phyloP scores from a whole-genome alignment of 2,888 invertebrate genomes.

The Chloroclystis v-ata region DNA sequence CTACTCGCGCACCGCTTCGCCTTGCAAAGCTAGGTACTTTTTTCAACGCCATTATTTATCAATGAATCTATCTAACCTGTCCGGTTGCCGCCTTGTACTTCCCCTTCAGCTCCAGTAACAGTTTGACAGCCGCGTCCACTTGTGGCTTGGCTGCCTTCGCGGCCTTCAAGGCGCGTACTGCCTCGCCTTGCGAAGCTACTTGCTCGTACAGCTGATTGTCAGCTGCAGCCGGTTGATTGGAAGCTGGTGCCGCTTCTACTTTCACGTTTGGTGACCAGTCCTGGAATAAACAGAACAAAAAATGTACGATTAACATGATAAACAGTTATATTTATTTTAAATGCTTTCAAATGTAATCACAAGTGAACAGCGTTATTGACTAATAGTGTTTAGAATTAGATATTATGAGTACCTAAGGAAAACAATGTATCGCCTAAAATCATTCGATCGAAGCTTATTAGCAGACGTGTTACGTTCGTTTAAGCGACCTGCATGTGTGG shows the following conservation, averaged over 20 bases:
- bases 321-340: too few species aligned
- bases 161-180: conserved; percentile 83
- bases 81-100: conserved; percentile 80
- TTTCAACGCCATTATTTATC: too few species aligned
- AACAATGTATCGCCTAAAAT: too few species aligned
- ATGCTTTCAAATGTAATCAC: too few species aligned
- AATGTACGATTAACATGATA: too few species aligned
- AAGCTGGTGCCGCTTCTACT: not conserved
- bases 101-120: conserved; percentile 81
- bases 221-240: not conserved
- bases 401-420: not conserved
- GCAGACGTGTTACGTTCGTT: too few species aligned
- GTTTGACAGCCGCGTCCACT: conserved; percentile 60
- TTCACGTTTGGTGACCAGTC: not conserved
- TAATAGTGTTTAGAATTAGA: too few species aligned
- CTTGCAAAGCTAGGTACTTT: too few species aligned
- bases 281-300: not conserved
- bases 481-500: too few species aligned
- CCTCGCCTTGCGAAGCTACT: conserved; percentile 75
- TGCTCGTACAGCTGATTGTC: conserved; percentile 2
- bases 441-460: too few species aligned
- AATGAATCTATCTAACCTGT: not conserved
- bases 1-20: too few species aligned
- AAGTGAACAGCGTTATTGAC: too few species aligned
- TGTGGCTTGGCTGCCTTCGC: conserved; percentile 80